Base-by-base conservation (phyloP, 2,797 vertebrate species). In the Nyctalus aviator region DNA sequence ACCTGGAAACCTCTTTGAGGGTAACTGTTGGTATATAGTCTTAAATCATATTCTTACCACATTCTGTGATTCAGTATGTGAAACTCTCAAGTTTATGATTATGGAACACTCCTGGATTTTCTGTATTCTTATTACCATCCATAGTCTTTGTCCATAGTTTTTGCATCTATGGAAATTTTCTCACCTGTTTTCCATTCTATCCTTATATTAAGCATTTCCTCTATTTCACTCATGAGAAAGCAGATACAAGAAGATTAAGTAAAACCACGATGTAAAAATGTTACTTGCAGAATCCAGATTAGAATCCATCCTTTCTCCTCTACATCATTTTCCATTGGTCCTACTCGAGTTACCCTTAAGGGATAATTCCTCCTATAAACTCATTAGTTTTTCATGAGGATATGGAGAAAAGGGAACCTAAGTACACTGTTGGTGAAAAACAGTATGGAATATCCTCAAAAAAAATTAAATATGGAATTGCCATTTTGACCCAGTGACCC, bases 91-190 rank as follows among this genome's bases (percentile, higher is more conserved):
- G 50, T 83, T 23, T 86, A 21, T 46, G n/a, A 92, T 55, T 57
- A 48, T 41, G 55, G 50, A 85, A 84, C 2, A 23, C 88, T 77
- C 25, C 62, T 64, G 41, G 21, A 50, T 90, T 10, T 83, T 84
- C 55, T 89, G 11, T 66, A 72, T 66, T 6, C 89, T 75, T 88
- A 50, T 10, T 53, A 46, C 12, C 94, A 53, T 57, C 69, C 25
- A 3, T 44, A 32, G 17, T 2, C 1, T 87, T 78, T 81, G 15
- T 32, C 1, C 57, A 64, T 13, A 81, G 7, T 44, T 76, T 95
- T 90, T 53, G 64, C 5, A 82, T 66, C 57, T 78, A 48, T 11
- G 91, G 48, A 73, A 41, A 59, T 87, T 77, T 92, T 94, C 88
- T 85, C 25, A 30, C n/a, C 12, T 41, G 11, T 84, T 94, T 96